Evolutionary conservation across 1,140 invertebrate genomes (phyloP).

Genomic region (Diachasmimorpha longicaudata): DNA sequence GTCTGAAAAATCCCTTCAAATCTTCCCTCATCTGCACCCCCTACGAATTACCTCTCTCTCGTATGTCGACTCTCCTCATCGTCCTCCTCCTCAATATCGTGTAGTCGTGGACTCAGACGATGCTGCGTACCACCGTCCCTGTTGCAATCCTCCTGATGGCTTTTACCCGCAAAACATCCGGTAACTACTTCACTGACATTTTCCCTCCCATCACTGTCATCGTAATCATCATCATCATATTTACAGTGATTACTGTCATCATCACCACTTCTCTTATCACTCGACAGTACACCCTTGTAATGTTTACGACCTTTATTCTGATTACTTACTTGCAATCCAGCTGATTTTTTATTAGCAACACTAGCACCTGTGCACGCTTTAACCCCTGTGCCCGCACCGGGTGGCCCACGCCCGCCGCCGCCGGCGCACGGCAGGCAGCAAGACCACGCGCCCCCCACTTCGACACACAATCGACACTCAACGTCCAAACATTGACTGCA

Average conservation of each 20-base stretch:
- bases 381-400: constrained; percentile 45
- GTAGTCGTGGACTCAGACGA: constrained; percentile 57
- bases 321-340: not conserved
- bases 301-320: constrained; percentile 1
- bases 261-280: not conserved
- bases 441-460: constrained; percentile 64
- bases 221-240: not conserved
- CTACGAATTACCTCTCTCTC: constrained; percentile 47
- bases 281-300: not conserved
- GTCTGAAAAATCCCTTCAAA: not conserved
- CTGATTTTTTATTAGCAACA: constrained; percentile 19
- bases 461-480: constrained; percentile 57
- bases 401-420: constrained; percentile 59
- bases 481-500: constrained; percentile 50
- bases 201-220: constrained; percentile 17
- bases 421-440: constrained; percentile 64
- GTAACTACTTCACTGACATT: not conserved
- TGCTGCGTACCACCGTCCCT: constrained; percentile 52
- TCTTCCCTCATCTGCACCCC: not conserved
- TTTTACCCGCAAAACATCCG: not conserved
- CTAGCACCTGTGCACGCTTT: constrained; percentile 35
- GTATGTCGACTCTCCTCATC: constrained; percentile 59
- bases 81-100: constrained; percentile 66
- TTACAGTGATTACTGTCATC: not conserved
- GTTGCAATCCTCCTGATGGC: constrained; percentile 40